Percentiles rank a stretch among this genome's conserved stretches.
Evolutionary conservation across 2,888 invertebrate genomes (phyloP).

Genomic region (Trichacis sp.): DNA sequence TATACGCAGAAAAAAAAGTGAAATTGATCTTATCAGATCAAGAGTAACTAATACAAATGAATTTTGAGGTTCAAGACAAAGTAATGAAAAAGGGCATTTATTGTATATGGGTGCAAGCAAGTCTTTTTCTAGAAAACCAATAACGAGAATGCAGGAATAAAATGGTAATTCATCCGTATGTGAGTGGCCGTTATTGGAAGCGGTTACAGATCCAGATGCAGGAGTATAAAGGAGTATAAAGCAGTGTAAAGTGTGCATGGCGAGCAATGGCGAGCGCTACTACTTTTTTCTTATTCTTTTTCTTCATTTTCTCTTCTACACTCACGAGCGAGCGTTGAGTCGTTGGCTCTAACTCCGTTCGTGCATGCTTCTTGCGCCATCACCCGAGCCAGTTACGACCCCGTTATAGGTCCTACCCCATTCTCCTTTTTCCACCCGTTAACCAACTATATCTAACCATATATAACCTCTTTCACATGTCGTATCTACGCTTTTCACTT

Average conservation of each 20-base stretch:
- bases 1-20: too few species aligned
- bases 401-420: conserved; percentile 50
- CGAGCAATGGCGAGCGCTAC: too few species aligned
- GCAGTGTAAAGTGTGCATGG: too few species aligned
- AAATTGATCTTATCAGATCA: too few species aligned
- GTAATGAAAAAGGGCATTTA: too few species aligned
- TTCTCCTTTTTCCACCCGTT: too few species aligned
- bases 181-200: conserved; percentile 18
- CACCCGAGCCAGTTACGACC: conserved; percentile 51
- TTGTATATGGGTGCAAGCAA: too few species aligned
- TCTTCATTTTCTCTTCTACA: too few species aligned
- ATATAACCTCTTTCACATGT: conserved; percentile 33
- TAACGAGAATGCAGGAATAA: neutral
- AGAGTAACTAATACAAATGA: too few species aligned
- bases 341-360: conserved; percentile 29
- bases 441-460: conserved; percentile 42
- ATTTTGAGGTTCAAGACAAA: too few species aligned
- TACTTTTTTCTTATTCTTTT: too few species aligned
- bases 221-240: conserved; percentile 20
- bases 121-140: neutral
- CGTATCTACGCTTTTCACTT: conserved; percentile 28
- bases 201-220: conserved; percentile 22
- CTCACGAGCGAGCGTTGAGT: conserved; percentile 46
- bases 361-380: conserved; percentile 31
- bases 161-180: conserved; percentile 6